These are phyloP conservation scores for Phallusia fumigata DNA, from an alignment of 23 tunicate genomes.

Conservation along the genomic window DNA sequence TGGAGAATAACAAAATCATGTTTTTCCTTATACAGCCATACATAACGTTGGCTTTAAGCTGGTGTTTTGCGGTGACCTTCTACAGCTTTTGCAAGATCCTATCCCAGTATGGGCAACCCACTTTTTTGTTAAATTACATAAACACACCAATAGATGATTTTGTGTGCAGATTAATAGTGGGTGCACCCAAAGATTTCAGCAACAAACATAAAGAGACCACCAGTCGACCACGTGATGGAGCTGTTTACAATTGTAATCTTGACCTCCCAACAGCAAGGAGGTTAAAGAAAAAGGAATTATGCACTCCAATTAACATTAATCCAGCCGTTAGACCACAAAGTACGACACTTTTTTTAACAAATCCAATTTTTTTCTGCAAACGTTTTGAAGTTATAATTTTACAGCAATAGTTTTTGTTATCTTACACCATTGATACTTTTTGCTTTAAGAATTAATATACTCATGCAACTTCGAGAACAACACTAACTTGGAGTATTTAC, in stretches of 20 bases:
- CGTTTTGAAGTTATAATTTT: too few relatives aligned
- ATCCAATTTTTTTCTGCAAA: not conserved
- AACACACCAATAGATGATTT: not conserved
- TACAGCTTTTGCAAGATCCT: too few relatives aligned
- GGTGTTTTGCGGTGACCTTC: too few relatives aligned
- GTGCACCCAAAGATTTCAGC: not conserved
- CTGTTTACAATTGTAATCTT: not conserved
- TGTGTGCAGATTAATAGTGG: not conserved
- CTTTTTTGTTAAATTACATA: not conserved
- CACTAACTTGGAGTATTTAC: not conserved
- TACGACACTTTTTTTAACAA: not conserved
- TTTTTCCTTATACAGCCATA: too few relatives aligned
- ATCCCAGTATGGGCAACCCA: too few relatives aligned
- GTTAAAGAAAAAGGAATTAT: not conserved
- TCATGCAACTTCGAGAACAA: conserved; percentile 1
- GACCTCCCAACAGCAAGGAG: not conserved
- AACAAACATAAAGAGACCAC: not conserved
- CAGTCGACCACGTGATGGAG: not conserved
- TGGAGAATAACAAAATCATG: too few relatives aligned
- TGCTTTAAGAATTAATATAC: not conserved
- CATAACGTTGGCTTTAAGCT: too few relatives aligned
- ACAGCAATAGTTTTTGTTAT: too few relatives aligned
- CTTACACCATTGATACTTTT: not conserved
- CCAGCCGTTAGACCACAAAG: not conserved
- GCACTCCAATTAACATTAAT: not conserved